Evolutionary conservation across 2,888 invertebrate species (phyloP).

Genomic region (Desoria tigrina): DNA sequence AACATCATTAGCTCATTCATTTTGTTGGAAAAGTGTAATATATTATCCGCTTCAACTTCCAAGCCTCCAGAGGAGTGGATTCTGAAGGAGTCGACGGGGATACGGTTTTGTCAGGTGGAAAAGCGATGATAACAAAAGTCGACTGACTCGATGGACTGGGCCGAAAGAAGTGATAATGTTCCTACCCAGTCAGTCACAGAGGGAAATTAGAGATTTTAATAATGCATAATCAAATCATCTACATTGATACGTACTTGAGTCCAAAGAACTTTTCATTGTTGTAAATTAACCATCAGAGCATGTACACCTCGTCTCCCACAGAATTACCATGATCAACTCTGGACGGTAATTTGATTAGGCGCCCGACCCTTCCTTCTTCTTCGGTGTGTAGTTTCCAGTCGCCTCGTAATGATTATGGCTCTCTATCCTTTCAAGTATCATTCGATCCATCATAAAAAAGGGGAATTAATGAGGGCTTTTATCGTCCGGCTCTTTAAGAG

Average conservation of each 20-base stretch:
- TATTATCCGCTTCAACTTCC: too few relatives aligned
- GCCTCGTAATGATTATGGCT: slow-evolving; percentile 26
- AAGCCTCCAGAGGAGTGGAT: not conserved
- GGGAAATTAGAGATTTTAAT: not conserved
- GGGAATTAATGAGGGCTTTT: slow-evolving; percentile 20
- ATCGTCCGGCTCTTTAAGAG: not conserved
- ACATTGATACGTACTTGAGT: not conserved
- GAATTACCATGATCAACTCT: slow-evolving; percentile 33
- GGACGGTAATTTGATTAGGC: slow-evolving; percentile 48
- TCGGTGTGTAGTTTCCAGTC: slow-evolving; percentile 20
- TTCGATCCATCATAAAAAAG: not conserved
- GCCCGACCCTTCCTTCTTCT: slow-evolving; percentile 33
- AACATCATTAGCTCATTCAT: slow-evolving; percentile 19
- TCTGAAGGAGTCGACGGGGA: slow-evolving; percentile 12
- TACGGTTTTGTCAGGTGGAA: slow-evolving; percentile 20
- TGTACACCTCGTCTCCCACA: not conserved
- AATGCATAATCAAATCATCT: not conserved
- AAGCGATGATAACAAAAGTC: slow-evolving; percentile 24
- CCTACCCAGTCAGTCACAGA: not conserved
- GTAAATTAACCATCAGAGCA: slow-evolving; percentile 13
- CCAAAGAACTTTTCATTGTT: not conserved
- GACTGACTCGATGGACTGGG: slow-evolving; percentile 3
- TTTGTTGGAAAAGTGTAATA: slow-evolving; percentile 1
- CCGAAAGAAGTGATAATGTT: slow-evolving; percentile 6
- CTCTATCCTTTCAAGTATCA: not conserved